Evolutionary conservation across 2,113 vertebrate genomes (phyloP).

Genomic region (Neotoma lepida): DNA sequence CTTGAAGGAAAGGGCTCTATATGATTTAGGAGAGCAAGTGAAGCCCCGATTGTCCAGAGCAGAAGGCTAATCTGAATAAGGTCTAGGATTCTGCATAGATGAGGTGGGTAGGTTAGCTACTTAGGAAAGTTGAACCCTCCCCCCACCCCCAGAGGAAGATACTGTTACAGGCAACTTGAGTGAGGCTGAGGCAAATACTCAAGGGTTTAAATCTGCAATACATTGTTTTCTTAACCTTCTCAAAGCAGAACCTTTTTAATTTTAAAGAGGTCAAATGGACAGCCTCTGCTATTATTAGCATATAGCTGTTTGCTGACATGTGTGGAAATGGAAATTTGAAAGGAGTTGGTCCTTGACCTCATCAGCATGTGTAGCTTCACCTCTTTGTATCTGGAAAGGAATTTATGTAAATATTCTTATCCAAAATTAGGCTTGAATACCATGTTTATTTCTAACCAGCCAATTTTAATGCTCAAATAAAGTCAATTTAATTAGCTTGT

Average conservation of each 20-base stretch:
- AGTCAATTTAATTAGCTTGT: constrained; percentile 51
- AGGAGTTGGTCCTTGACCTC: constrained; percentile 36
- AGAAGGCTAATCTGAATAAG: background rate
- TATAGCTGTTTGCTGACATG: constrained; percentile 63
- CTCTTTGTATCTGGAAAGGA: background rate
- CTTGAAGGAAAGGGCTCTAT: background rate
- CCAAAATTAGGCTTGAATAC: background rate
- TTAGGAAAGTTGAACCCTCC: too few relatives aligned
- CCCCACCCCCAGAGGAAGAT: background rate
- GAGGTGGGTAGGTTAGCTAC: background rate
- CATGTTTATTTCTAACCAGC: background rate
- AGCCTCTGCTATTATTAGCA: constrained; percentile 49
- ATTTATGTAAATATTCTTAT: background rate
- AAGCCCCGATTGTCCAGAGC: background rate
- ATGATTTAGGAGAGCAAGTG: background rate
- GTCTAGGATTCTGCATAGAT: background rate
- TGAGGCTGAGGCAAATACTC: background rate
- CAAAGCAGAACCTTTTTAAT: constrained; percentile 46
- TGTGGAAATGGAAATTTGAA: constrained; percentile 62
- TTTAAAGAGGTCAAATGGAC: constrained; percentile 56
- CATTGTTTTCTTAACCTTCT: constrained; percentile 40
- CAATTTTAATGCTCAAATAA: constrained; percentile 48
- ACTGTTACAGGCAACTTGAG: background rate
- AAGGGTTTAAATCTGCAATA: constrained; percentile 18
- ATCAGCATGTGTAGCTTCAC: constrained; percentile 47